Evolutionary conservation across 2,113 vertebrate species (phyloP).

Genomic region (Patagioenas fasciata): DNA sequence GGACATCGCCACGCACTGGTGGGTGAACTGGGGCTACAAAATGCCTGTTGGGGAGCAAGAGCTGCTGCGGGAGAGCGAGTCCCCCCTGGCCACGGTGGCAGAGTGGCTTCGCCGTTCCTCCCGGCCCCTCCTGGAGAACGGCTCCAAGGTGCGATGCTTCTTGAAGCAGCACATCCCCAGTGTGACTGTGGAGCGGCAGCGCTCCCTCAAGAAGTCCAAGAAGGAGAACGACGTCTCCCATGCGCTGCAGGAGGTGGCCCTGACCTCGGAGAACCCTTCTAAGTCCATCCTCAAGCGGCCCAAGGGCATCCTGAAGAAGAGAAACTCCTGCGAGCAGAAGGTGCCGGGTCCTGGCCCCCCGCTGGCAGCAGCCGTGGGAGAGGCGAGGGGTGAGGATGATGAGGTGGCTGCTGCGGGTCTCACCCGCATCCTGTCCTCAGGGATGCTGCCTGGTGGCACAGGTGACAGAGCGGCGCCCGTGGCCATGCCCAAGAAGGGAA

Average conservation of each 20-base stretch:
- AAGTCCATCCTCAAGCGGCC: constrained; percentile 78
- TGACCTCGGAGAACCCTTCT: constrained; percentile 6
- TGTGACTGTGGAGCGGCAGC: constrained; percentile 80
- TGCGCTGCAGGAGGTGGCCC: constrained; percentile 65
- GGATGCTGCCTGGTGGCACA: not conserved
- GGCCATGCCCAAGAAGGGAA: constrained; percentile 86
- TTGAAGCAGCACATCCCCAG: constrained; percentile 80
- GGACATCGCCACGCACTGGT: constrained; percentile 95
- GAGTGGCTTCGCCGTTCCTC: constrained; percentile 92
- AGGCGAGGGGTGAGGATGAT: not conserved
- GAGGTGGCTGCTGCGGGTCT: not conserved
- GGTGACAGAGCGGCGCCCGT: fast-evolving
- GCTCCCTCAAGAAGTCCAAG: constrained; percentile 91
- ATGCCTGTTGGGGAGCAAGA: constrained; percentile 77
- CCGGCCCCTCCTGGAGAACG: constrained; percentile 88
- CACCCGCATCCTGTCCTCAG: not conserved
- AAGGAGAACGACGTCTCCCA: constrained; percentile 92
- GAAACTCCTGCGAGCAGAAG: constrained; percentile 71
- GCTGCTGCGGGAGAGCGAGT: constrained; percentile 56
- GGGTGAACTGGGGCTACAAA: constrained; percentile 96
- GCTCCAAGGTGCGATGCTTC: constrained; percentile 91
- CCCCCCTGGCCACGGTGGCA: constrained; percentile 75
- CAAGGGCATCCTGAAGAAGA: constrained; percentile 92
- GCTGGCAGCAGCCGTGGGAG: not conserved
- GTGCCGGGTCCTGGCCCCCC: constrained; percentile 5